Evolutionary conservation across 2,888 invertebrate genomes (phyloP), one percentile per base, ranked within the genome.

Genomic region (Gari tellinella): DNA sequence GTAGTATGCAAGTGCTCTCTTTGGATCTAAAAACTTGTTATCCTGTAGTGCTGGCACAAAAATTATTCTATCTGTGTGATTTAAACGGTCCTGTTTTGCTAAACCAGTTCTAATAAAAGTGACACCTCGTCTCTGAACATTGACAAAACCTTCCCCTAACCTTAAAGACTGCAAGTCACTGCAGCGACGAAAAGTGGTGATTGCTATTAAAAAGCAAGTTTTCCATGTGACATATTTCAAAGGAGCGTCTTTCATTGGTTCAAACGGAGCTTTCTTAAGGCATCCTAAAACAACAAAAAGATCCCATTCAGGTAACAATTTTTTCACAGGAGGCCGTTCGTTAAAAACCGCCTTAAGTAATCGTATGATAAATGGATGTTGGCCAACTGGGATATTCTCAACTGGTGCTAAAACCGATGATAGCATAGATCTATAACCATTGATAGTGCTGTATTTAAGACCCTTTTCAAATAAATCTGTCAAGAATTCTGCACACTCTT

Each of bases 261-360:
- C 64, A 60, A 64, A 58, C 31, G 58, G 58, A 15, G 51, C 25
- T 40, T 43, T 52, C 45, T 75, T 69, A 48, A 65, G 23, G 17
- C 43, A 48, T n/a, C 31, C 56, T 55, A 40, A 55, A 66, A 72
- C 52, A n/a, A 58, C 52, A 46, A 49, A 46, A 58, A 66, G 55
- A 66, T 75, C 61, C 74, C 69, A 69, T 53, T 65, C 69, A 37
- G 65, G 65, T 43, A 73, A 17, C 2, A 68, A 23, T 45, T 53
- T 63, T 14, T 43, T 45, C 14, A 56, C 19, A 15, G 67, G 67
- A 38, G 73, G 67, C 19, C 67, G n/a, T 56, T 64, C 62, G 55
- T 73, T 73, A 37, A 73, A 73, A 14, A 73, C 56, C 14, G 37
- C 67, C 45, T 43, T 66, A 3, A 62, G 45, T 15, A 51, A 25